These are phyloP conservation scores for Daktulosphaira vitifoliae DNA, from an alignment of 1,140 invertebrate genomes.

Conservation along the genomic window DNA sequence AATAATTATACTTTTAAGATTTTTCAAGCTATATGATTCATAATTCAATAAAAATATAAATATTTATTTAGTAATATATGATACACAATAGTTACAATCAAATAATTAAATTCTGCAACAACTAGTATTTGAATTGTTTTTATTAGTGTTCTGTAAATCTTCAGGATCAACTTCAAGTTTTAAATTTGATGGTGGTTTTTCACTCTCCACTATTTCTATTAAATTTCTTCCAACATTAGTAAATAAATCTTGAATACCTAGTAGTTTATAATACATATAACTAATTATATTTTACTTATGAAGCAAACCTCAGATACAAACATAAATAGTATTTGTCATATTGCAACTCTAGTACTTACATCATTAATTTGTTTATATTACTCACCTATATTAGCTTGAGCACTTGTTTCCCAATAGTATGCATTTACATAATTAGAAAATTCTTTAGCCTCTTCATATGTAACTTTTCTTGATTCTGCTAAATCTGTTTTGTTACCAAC, in stretches of 20 bases:
- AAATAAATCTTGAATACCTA: conserved; percentile 30
- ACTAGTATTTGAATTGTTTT: not conserved
- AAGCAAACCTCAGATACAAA: too few relatives aligned
- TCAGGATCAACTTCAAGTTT: conserved; percentile 28
- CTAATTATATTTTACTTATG: too few relatives aligned
- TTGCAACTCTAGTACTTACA: too few relatives aligned
- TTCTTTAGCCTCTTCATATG: conserved; percentile 22
- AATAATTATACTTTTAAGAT: too few relatives aligned
- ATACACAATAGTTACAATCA: too few relatives aligned
- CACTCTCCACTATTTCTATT: conserved; percentile 17
- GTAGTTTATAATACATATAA: too few relatives aligned
- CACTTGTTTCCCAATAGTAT: conserved; percentile 25
- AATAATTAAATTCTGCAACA: conserved; percentile 4
- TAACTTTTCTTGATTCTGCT: not conserved
- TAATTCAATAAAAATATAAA: too few relatives aligned
- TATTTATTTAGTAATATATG: too few relatives aligned
- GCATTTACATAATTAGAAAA: conserved; percentile 17
- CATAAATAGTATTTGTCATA: too few relatives aligned
- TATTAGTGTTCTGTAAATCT: not conserved
- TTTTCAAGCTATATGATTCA: too few relatives aligned
- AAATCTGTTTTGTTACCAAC: conserved; percentile 26
- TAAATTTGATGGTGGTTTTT: conserved; percentile 2
- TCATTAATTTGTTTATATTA: too few relatives aligned
- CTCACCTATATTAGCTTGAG: conserved; percentile 8
- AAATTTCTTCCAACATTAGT: conserved; percentile 16